phyloP scores from a whole-genome alignment of 2,113 vertebrate species.

The Pomatostomus ruficeps region DNA sequence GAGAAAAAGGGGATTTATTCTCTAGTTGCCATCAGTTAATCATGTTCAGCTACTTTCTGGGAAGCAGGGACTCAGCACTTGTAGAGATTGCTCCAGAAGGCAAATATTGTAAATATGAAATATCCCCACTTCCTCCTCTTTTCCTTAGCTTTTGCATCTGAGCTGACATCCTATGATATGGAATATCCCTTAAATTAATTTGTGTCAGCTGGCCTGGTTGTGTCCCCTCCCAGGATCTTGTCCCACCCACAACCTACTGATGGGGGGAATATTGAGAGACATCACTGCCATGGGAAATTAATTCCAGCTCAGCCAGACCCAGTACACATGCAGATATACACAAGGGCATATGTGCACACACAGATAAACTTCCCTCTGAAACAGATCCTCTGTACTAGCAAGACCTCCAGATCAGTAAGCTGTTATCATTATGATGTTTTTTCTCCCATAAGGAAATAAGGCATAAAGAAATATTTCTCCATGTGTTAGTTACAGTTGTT shows the following conservation, averaged over 20 bases:
- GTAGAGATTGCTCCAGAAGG: neutral
- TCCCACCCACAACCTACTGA: neutral
- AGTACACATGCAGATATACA: neutral
- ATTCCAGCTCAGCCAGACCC: neutral
- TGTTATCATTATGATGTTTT: neutral
- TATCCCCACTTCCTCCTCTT: neutral
- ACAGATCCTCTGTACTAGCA: neutral
- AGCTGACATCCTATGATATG: neutral
- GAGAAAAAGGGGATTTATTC: neutral
- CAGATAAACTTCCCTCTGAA: neutral
- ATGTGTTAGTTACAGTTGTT: neutral
- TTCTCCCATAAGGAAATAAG: neutral
- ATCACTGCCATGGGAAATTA: neutral
- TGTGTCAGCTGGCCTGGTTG: neutral
- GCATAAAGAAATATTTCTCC: neutral
- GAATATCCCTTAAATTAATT: neutral
- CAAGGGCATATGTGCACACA: fast-evolving
- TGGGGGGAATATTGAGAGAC: neutral
- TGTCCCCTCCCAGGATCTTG: neutral
- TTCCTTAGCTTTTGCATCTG: neutral
- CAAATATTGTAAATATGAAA: neutral
- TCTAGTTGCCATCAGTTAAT: neutral
- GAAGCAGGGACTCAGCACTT: neutral
- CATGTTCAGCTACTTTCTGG: neutral
- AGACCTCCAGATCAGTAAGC: neutral